Evolutionary conservation across 1,140 invertebrate genomes (phyloP).

Genomic region (Parapsyche elsis): DNA sequence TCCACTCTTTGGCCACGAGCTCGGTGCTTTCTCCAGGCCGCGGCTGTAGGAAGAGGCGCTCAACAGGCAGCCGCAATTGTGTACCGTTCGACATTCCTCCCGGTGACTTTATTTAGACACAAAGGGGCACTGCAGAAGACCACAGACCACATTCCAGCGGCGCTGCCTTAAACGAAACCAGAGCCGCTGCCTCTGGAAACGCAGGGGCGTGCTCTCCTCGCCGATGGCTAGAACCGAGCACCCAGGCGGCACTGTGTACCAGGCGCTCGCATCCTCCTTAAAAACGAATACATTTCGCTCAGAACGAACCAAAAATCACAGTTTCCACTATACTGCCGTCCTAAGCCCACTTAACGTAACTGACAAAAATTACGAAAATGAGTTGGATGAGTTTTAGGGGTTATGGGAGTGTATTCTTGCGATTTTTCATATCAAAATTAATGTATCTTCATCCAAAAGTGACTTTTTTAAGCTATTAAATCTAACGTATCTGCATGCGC

Average conservation of each 20-base stretch:
- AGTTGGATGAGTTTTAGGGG: too few relatives aligned
- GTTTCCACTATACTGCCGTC: too few relatives aligned
- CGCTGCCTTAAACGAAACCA: constrained; percentile 22
- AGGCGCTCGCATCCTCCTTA: too few relatives aligned
- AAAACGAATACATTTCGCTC: too few relatives aligned
- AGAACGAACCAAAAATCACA: too few relatives aligned
- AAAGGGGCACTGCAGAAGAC: constrained; percentile 31
- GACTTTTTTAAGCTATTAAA: too few relatives aligned
- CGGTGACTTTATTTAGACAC: constrained; percentile 33
- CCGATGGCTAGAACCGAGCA: background rate
- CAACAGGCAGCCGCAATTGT: background rate
- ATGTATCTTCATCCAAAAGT: too few relatives aligned
- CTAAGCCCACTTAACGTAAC: too few relatives aligned
- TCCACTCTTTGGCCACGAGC: background rate
- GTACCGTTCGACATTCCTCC: constrained; percentile 31
- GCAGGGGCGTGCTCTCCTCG: background rate
- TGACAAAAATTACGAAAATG: too few relatives aligned
- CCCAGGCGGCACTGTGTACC: background rate
- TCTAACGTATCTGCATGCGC: too few relatives aligned
- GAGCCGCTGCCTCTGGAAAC: constrained; percentile 20
- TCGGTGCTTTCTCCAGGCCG: constrained; percentile 6
- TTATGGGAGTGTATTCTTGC: too few relatives aligned
- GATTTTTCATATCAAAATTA: too few relatives aligned
- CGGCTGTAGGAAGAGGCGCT: constrained; percentile 5
- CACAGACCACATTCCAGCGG: constrained; percentile 27